A percentile compares a stretch with the other conserved stretches of the same genome.
Evolutionary conservation across 2,888 invertebrate species (phyloP).

Genomic region (Ctena decussata): DNA sequence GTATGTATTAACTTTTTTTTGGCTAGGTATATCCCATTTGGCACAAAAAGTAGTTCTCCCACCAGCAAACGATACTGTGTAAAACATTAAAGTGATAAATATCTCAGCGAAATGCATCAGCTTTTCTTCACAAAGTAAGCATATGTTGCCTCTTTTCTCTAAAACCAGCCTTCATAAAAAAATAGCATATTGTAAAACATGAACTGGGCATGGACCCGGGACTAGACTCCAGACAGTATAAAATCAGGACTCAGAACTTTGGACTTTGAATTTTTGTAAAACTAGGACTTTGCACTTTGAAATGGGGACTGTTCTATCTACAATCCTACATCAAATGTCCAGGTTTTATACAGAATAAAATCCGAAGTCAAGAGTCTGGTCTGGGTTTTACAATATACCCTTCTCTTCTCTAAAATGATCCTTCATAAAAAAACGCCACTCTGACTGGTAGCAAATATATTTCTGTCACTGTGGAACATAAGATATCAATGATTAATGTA

Average conservation of each 20-base stretch:
- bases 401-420: conserved; percentile 1
- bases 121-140: conserved; percentile 16
- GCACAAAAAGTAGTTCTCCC: neutral
- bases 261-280: no score
- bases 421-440: conserved; percentile 14
- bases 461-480: conserved; percentile 56
- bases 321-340: no score
- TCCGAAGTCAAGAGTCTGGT: no score
- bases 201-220: no score
- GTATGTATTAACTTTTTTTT: neutral
- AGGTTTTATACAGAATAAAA: no score
- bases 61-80: neutral
- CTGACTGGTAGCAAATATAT: conserved; percentile 50
- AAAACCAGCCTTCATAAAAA: conserved; percentile 7
- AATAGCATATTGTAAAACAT: no score
- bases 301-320: no score
- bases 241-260: no score
- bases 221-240: no score
- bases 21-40: conserved; percentile 12
- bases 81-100: conserved; percentile 54
- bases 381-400: no score
- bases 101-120: conserved; percentile 51
- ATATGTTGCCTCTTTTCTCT: conserved; percentile 1
- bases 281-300: no score
- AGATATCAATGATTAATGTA: conserved; percentile 60